phyloP scores from a whole-genome alignment of 2,113 vertebrate genomes.

The Ceuthmochares aereus region DNA sequence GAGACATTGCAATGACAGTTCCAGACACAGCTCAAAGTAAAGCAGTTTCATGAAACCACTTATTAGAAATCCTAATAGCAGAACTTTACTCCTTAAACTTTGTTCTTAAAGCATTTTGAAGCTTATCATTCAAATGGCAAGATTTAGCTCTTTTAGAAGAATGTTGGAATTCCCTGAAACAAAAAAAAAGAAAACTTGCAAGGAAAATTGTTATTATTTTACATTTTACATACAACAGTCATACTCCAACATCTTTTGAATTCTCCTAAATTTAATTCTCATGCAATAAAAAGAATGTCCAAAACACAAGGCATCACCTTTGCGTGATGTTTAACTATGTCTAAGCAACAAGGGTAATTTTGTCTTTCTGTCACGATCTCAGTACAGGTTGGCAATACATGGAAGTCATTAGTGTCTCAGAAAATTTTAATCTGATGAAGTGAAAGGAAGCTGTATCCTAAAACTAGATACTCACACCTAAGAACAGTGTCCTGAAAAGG shows the following conservation, averaged over 20 bases:
- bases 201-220: background rate
- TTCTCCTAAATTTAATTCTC: background rate
- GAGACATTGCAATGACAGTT: background rate
- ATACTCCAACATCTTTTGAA: background rate
- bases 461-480: background rate
- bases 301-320: background rate
- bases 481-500: background rate
- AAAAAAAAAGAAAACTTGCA: background rate
- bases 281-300: background rate
- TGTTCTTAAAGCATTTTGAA: background rate
- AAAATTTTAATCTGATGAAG: background rate
- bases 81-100: background rate
- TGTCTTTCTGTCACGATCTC: background rate
- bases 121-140: background rate
- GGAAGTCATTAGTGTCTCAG: background rate
- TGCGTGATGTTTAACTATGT: background rate
- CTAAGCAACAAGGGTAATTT: background rate
- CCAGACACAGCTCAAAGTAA: background rate
- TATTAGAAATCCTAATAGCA: background rate
- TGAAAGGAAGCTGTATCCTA: background rate
- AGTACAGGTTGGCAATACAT: background rate
- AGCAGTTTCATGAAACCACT: background rate
- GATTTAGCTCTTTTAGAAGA: background rate
- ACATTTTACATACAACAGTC: background rate
- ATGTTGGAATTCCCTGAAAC: background rate